Evolutionary conservation across 2,113 vertebrate species (phyloP), one percentile per base, ranked within the genome.

Genomic region (Sakesphorus luctuosus): DNA sequence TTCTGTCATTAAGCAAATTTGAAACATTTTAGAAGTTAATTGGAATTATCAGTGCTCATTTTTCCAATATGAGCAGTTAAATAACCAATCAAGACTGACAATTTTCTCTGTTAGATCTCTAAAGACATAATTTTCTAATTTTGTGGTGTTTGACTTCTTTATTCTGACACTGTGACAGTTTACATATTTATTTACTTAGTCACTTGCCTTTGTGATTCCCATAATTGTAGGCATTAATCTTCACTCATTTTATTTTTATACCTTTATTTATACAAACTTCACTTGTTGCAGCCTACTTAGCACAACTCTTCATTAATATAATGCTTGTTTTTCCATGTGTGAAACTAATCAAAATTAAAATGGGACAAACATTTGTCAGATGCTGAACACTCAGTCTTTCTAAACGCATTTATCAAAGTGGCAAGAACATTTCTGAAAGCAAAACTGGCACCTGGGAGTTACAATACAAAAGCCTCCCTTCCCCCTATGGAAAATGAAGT

Each of bases 401-500:
- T 63, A 75, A 89, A 80, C 2, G 7, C 31, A 4, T 87, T 80
- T 69, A n/a, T 84, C 50, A 11, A 75, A 71, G 75, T 7, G 21
- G 62, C 81, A 59, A 38, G 74, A 33, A 58, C 50, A 10, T 59
- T 90, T 91, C 62, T 91, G 36, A 67, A 85, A 80, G 75, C 84
- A 69, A 63, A 65, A 87, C 72, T 36, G 62, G 68, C 89, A 78
- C 77, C 71, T 52, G 89, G 61, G 67, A 90, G 84, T 82, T 56
- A 14, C 69, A 67, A 20, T 72, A 61, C 24, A 28, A 90, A 69
- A n/a, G 19, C 62, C 53, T 62, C 71, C n/a, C 28, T 82, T 58
- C 56, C 76, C 80, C 88, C 65, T 38, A 12, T 87, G 93, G 95
- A 96, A 97, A 92, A 84, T 74, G 11, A 19, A 91, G 28, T 24